Base-by-base conservation (phyloP, 2,797 vertebrate species). In the Arrhamphus sclerolepis region DNA sequence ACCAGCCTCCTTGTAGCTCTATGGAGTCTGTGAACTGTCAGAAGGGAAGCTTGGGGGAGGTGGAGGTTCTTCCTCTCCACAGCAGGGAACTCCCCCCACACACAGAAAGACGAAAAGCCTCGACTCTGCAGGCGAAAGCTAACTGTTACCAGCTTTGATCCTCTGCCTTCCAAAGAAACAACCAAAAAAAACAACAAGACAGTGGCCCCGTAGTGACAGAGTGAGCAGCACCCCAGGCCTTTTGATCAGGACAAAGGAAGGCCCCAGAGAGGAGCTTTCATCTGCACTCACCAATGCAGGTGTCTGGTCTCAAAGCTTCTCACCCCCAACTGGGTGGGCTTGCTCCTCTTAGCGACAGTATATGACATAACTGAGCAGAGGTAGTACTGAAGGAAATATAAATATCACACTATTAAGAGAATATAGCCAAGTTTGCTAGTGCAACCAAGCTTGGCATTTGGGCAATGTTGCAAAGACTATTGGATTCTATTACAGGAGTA, bases 61-160 rank as follows among this genome's bases (percentile, higher is more conserved):
- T 60, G 62, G 75, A 65, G 57, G 79, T 68, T 74, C 83, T 90
- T 90, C 89, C 88, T 88, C 65, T 83, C 60, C 90, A 72, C 92
- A 91, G 91, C 90, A 90, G 92, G 91, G 85, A 89, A 59, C 75
- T 60, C 42, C 85, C 82, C 89, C 85, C 82, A 87, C 61, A 11
- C 84, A 87, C 74, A 80, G 82, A 84, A 78, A 90, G 87, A 92
- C 86, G 80, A 88, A 90, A 90, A 90, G 90, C 67, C 78, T 89
- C 24, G 22, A 70, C 91, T 92, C 92, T 71, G 72, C 91, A 93
- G 92, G 92, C 70, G 78, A 93, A 94, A 92, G 91, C 93, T 92
- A 93, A 94, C 92, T 90, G 90, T 91, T 87, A 90, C 82, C 83
- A 82, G 89, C 93, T 94, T 94, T 94, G 93, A 94, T 94, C 93